phyloP scores from a whole-genome alignment of 2,113 vertebrate species.

The Prunella himalayana region DNA sequence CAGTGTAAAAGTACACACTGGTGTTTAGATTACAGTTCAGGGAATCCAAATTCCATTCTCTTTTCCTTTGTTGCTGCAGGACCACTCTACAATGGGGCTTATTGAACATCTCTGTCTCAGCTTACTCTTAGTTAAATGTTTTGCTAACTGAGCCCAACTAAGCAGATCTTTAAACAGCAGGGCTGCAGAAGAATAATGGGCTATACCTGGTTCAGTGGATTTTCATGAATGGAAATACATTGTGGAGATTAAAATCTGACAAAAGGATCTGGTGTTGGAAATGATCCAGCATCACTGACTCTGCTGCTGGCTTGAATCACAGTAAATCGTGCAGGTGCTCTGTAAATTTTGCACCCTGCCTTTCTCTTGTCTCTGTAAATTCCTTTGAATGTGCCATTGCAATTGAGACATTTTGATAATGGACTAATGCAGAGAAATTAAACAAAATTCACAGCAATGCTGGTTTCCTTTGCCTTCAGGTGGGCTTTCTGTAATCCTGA shows the following conservation, averaged over 20 bases:
- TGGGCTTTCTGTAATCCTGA: neutral
- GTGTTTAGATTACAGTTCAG: neutral
- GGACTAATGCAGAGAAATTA: neutral
- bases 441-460: neutral
- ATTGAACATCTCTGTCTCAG: neutral
- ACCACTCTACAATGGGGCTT: neutral
- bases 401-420: neutral
- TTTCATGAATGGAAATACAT: neutral
- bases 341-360: neutral
- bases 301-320: neutral
- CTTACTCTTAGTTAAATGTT: neutral
- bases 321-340: neutral
- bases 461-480: neutral
- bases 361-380: neutral
- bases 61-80: neutral
- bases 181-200: neutral
- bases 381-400: neutral
- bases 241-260: neutral
- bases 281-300: neutral
- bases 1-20: rapidly evolving
- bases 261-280: neutral
- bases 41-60: neutral
- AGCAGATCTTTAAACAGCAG: neutral
- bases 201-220: neutral
- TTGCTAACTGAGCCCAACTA: neutral